These are phyloP conservation scores for Tragelaphus strepsiceros DNA, from an alignment of 2,113 vertebrate genomes.

Conservation along the genomic window DNA sequence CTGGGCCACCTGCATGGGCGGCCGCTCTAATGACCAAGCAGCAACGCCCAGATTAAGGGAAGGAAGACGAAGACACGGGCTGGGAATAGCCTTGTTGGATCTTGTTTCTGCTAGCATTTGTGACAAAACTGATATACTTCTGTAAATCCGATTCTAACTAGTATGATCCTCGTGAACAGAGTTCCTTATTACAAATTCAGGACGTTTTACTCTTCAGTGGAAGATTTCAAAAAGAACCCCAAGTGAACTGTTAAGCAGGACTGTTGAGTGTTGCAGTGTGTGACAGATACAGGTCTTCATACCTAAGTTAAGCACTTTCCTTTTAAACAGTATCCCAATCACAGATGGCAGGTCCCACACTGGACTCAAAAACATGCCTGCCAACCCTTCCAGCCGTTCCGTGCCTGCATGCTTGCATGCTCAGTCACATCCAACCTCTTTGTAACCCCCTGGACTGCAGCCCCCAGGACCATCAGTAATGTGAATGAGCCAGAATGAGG, in stretches of 20 bases:
- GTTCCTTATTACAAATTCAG: neutral
- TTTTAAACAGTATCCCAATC: neutral
- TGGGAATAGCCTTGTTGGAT: neutral
- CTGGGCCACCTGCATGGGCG: accelerated
- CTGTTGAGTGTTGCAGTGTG: neutral
- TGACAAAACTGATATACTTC: neutral
- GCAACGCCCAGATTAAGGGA: too few species aligned
- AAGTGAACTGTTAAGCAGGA: neutral
- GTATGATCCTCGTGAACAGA: too few species aligned
- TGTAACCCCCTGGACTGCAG: neutral
- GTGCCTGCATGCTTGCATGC: neutral
- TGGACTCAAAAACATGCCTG: neutral
- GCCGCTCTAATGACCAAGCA: neutral
- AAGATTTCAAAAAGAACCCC: neutral
- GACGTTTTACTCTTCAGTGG: neutral
- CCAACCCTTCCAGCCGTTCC: neutral
- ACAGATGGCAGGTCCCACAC: neutral
- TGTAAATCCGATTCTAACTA: neutral
- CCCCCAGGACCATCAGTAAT: neutral
- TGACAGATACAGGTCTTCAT: neutral
- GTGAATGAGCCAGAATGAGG: accelerated
- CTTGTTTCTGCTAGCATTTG: neutral
- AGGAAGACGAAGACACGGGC: accelerated
- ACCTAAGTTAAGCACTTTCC: neutral
- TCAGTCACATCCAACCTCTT: neutral